These are phyloP conservation scores for Drosophila peninsularis DNA, from an alignment of 2,888 invertebrate species.

Conservation along the genomic window DNA sequence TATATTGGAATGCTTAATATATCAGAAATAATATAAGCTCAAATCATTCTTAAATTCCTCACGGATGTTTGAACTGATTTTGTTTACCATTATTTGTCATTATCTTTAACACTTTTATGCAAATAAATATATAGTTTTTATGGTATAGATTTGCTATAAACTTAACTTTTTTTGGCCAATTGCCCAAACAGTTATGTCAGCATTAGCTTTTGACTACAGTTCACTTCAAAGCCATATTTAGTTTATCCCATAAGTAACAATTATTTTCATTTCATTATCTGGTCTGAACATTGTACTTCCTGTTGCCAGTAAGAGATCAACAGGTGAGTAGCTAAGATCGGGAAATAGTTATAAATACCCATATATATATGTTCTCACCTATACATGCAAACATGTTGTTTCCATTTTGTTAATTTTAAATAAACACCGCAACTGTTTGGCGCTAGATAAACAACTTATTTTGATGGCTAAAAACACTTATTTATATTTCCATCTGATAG, in stretches of 20 bases:
- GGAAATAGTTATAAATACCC: not conserved
- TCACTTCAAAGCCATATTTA: not conserved
- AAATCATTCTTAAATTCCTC: not conserved
- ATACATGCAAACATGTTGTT: not conserved
- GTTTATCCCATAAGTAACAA: constrained; percentile 1
- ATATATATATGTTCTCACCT: not conserved
- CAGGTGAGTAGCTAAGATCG: not conserved
- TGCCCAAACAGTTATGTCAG: not conserved
- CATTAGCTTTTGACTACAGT: not conserved
- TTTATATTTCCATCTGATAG: not conserved
- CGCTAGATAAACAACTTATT: not conserved
- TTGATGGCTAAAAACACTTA: not conserved
- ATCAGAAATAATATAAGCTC: not conserved
- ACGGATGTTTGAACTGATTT: not conserved
- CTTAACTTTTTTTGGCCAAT: not conserved
- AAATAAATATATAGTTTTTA: not conserved
- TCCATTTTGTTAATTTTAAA: not conserved
- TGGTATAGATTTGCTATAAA: not conserved
- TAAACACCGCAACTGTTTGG: not conserved
- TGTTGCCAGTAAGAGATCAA: not conserved
- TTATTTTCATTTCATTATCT: constrained; percentile 1
- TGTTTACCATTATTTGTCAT: not conserved
- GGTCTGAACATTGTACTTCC: not conserved
- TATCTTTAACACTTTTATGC: not conserved
- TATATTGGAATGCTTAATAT: not conserved